These are phyloP conservation scores for Alexandromys fortis DNA, from an alignment of 2,113 vertebrate genomes.

Conservation along the genomic window DNA sequence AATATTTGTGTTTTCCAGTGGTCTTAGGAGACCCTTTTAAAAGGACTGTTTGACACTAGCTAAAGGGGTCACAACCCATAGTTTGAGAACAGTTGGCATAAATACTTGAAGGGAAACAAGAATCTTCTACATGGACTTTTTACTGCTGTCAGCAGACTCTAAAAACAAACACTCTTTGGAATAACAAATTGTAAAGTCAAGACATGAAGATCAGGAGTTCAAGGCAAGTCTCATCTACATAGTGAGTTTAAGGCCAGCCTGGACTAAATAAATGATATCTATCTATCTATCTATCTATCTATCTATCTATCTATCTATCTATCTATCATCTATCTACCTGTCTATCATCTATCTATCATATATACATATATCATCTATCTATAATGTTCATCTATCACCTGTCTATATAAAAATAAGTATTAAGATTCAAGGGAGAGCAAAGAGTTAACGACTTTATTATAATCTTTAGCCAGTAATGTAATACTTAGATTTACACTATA, in stretches of 20 bases:
- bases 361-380: neutral
- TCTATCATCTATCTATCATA: neutral
- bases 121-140: neutral
- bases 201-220: neutral
- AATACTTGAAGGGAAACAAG: neutral
- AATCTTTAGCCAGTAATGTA: neutral
- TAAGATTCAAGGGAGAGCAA: neutral
- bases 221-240: neutral
- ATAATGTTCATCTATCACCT: neutral
- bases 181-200: neutral
- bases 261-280: neutral
- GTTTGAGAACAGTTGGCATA: too few species aligned
- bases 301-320: neutral
- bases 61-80: too few species aligned
- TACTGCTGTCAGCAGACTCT: neutral
- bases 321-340: too few species aligned
- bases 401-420: neutral
- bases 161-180: constrained; percentile 4
- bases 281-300: neutral
- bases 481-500: neutral
- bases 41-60: too few species aligned
- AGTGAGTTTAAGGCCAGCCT: neutral
- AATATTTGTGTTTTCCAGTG: neutral
- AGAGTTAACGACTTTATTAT: neutral
- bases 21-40: too few species aligned